Base-by-base conservation (phyloP, 2,888 invertebrate species). In the Netelia melanura region DNA sequence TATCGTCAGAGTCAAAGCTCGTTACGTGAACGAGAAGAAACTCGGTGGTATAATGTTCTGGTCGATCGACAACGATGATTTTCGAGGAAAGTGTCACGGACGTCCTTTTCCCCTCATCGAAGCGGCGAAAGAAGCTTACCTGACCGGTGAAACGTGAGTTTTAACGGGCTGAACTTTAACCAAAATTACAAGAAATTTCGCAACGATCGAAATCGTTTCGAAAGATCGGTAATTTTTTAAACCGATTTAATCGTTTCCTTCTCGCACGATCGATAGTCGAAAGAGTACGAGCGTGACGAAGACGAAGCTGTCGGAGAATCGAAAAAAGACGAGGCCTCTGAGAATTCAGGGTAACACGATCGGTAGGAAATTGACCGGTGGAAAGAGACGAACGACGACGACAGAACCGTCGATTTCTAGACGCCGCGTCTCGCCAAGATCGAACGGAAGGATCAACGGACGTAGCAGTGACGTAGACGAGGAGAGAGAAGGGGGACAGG, bases 61-160 rank as follows among this genome's bases (percentile, higher is more conserved):
- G 98, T 97, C 98, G 0, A 97, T 98, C 89, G 98, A 98, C 94
- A 98, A 98, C 92, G 98, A 98, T 87, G 98, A 98, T 92, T 98
- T 98, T 95, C 96, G 98, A 67, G 98, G 98, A n/a, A 96, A 95
- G 52, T 98, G 98, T 92, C 97, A 97, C 87, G 97, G 96, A 38
- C 96, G 97, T 91, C 97, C 98, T 0, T 98, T 98, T 94, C 98
- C 98, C 0, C 94, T 98, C 68, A 98, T 98, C 87, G 98, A 98
- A 93, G 98, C 98, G 0, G 98, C 97, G 44, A 98, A 98, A 92
- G 97, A 97, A 92, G 96, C 97, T 0, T 95, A 98, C 89, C 95
- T 98, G 89, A 94, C 95, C 64, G 96, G 95, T 65, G 94, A 95
- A 81, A 96, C 96, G 97, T 97, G 88, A 89, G 88, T 82, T 81